These are phyloP conservation scores for Pygoscelis antarcticus DNA, from an alignment of 2,113 vertebrate genomes.

Conservation along the genomic window DNA sequence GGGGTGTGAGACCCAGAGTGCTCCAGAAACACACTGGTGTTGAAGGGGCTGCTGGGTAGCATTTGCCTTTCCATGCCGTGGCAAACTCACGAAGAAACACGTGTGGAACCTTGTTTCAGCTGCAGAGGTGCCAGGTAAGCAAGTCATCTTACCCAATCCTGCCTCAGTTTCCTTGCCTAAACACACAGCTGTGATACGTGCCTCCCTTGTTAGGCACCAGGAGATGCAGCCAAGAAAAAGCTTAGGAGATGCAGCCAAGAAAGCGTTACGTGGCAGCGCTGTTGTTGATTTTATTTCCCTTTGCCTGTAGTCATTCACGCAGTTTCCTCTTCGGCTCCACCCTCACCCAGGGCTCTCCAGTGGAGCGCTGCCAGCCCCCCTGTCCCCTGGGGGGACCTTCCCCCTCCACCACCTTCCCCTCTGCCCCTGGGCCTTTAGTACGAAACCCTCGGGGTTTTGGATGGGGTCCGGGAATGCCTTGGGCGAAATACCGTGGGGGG, in stretches of 20 bases:
- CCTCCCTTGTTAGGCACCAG: not conserved
- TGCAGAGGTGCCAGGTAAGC: not conserved
- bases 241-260: not conserved
- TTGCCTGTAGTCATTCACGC: not conserved
- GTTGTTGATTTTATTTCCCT: not conserved
- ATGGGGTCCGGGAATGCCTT: not conserved
- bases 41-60: not conserved
- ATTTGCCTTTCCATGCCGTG: fast-evolving
- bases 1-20: not conserved
- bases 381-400: no score
- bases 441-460: not conserved
- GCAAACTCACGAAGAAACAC: not conserved
- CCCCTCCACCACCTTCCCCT: not conserved
- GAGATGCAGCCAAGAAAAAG: not conserved
- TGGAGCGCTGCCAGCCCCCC: not conserved
- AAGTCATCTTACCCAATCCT: not conserved
- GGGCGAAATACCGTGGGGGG: not conserved
- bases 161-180: not conserved
- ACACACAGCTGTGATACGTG: fast-evolving
- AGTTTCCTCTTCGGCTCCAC: conserved; percentile 33
- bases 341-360: not conserved
- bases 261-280: not conserved
- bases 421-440: not conserved
- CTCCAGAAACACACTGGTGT: not conserved
- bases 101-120: not conserved